phyloP scores from a whole-genome alignment of 2,888 invertebrate genomes.

The Diaperis boleti region DNA sequence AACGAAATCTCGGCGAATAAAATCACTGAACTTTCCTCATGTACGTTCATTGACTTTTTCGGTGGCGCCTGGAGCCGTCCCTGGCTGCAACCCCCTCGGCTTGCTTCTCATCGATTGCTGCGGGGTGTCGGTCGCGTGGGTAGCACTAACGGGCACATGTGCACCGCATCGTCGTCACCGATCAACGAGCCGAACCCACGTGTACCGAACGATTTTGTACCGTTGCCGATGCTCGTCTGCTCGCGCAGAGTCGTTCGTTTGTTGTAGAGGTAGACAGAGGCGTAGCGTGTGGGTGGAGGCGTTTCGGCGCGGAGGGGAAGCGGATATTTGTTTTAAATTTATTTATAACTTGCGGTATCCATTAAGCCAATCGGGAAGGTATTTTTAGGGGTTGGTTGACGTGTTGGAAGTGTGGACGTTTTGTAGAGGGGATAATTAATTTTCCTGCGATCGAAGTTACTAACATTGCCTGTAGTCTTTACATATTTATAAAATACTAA shows the following conservation, averaged over 20 bases:
- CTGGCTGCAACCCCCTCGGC: constrained; percentile 17
- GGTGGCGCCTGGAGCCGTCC: too few relatives aligned
- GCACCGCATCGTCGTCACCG: constrained; percentile 38
- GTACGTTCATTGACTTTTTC: too few relatives aligned
- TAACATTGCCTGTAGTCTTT: too few relatives aligned
- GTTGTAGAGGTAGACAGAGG: constrained; percentile 23
- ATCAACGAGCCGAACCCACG: constrained; percentile 39
- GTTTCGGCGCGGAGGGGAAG: background rate
- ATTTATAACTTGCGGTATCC: background rate
- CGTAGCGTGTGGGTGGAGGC: constrained; percentile 1
- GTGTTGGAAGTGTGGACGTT: too few relatives aligned
- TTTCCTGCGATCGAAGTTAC: too few relatives aligned
- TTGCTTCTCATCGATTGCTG: constrained; percentile 21
- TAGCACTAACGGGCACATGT: constrained; percentile 34
- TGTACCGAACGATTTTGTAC: constrained; percentile 19
- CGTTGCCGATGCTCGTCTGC: constrained; percentile 18
- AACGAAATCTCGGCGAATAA: too few relatives aligned
- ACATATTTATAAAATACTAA: too few relatives aligned
- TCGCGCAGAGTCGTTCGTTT: background rate
- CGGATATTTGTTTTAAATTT: background rate
- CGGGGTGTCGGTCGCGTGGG: constrained; percentile 30
- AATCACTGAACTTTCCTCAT: too few relatives aligned
- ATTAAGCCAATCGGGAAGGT: background rate
- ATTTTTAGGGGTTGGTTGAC: background rate
- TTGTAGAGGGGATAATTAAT: too few relatives aligned